A percentile compares a stretch with the other conserved stretches of the same genome.
phyloP scores from a whole-genome alignment of 2,797 vertebrate species.

The Oreochromis mossambicus region DNA sequence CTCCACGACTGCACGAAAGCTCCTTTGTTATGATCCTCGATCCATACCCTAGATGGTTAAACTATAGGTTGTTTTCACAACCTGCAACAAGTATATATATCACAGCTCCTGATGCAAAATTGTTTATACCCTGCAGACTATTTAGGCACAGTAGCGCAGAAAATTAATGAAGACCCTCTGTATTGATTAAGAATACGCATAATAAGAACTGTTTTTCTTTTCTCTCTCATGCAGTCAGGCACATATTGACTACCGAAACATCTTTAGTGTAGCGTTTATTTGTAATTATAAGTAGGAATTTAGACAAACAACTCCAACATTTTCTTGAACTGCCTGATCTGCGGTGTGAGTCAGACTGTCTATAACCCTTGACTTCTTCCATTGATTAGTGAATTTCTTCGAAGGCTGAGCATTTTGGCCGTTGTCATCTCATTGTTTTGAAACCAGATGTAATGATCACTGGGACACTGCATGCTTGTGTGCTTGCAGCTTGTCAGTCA shows the following conservation, averaged over 20 bases:
- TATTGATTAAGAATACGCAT: neutral
- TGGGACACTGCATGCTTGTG: neutral
- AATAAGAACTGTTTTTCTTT: neutral
- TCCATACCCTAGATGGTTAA: neutral
- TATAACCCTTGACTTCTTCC: neutral
- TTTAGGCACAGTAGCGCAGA: neutral
- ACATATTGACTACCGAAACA: neutral
- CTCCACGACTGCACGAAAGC: neutral
- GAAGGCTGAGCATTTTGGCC: neutral
- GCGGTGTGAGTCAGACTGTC: neutral
- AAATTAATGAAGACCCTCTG: neutral
- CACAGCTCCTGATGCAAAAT: neutral
- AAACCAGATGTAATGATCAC: neutral
- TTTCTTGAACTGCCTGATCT: neutral
- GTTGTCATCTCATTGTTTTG: neutral
- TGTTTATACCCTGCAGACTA: neutral
- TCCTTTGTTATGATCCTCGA: neutral
- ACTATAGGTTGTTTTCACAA: neutral
- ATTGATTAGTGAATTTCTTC: neutral
- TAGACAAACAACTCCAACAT: neutral
- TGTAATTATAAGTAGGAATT: neutral
- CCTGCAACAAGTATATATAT: neutral
- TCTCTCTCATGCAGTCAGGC: neutral
- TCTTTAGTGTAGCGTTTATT: neutral
- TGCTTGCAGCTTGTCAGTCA: neutral